A percentile compares a stretch with the other conserved stretches of the same genome.
Conservation (phyloP, 2,888 invertebrate species). For the Xestobium rufovillosum region DNA sequence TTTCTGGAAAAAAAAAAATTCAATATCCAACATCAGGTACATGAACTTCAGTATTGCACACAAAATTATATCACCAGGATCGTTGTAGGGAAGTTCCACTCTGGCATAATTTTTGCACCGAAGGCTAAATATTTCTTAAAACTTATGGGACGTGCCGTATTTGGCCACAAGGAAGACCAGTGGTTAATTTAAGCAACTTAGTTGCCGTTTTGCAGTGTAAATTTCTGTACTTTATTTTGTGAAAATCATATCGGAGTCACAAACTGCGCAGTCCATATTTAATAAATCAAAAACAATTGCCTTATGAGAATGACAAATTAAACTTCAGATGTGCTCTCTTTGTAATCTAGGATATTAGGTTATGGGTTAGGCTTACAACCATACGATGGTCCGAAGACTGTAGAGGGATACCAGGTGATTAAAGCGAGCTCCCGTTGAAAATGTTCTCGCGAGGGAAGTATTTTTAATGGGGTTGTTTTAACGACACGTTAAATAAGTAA, state of each 20-base stretch:
- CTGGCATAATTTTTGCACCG: too few species aligned
- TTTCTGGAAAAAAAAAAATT: too few species aligned
- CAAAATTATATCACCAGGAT: too few species aligned
- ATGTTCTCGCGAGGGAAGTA: slow-evolving; percentile 10
- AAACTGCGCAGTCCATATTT: not conserved
- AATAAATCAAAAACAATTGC: slow-evolving; percentile 24
- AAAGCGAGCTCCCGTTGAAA: slow-evolving; percentile 24
- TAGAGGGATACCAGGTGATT: slow-evolving; percentile 43
- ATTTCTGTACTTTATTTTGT: too few species aligned
- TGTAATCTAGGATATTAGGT: slow-evolving; percentile 24
- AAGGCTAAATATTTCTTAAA: too few species aligned
- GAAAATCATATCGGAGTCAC: slow-evolving; percentile 1
- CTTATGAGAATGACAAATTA: slow-evolving; percentile 33
- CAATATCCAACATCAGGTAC: too few species aligned
- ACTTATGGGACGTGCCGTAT: too few species aligned
- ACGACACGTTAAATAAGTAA: slow-evolving; percentile 19
- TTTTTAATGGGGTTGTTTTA: not conserved
- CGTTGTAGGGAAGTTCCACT: too few species aligned
- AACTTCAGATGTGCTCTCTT: slow-evolving; percentile 33
- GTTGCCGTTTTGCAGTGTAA: too few species aligned
- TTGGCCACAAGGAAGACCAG: too few species aligned
- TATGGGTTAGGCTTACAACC: slow-evolving; percentile 13
- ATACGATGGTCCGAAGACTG: slow-evolving; percentile 33
- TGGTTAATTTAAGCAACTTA: too few species aligned
- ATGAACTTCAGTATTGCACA: too few species aligned